A percentile compares a stretch with the other conserved stretches of the same genome.
These are phyloP conservation scores for Lordiphosa collinella DNA, from an alignment of 1,140 invertebrate species.

Conservation along the genomic window DNA sequence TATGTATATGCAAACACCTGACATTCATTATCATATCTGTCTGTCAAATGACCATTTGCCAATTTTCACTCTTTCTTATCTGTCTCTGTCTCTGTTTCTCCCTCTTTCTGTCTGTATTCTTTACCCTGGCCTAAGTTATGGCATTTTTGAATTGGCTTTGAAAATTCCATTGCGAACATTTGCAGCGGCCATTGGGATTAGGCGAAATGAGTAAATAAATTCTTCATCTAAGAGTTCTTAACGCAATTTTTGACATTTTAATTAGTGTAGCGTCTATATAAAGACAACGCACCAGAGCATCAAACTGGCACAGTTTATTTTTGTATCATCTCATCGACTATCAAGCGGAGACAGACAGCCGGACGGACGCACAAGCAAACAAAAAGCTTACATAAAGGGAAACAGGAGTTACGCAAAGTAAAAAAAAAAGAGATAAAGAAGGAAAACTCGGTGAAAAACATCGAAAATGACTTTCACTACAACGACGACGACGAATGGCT, in stretches of 20 bases:
- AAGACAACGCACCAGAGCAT: conserved; percentile 9
- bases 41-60: too few relatives aligned
- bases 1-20: too few relatives aligned
- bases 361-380: conserved; percentile 31
- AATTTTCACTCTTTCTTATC: conserved; percentile 6
- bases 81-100: neutral
- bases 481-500: conserved; percentile 37
- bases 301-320: conserved; percentile 65
- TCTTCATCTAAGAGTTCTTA: conserved; percentile 52
- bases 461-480: conserved; percentile 65
- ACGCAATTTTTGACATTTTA: conserved; percentile 71
- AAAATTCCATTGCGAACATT: conserved; percentile 52
- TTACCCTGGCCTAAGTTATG: conserved; percentile 34
- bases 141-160: conserved; percentile 53
- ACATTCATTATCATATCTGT: too few relatives aligned
- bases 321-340: conserved; percentile 25
- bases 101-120: neutral
- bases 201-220: conserved; percentile 56
- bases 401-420: conserved; percentile 64
- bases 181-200: conserved; percentile 30
- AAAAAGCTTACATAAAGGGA: conserved; percentile 41
- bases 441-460: conserved; percentile 58
- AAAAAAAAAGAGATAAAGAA: conserved; percentile 34
- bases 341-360: conserved; percentile 30
- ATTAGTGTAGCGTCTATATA: conserved; percentile 51